Percentiles rank a stretch among this genome's conserved stretches.
Conservation (phyloP, 2,113 vertebrate genomes). For the Eleginops maclovinus region DNA sequence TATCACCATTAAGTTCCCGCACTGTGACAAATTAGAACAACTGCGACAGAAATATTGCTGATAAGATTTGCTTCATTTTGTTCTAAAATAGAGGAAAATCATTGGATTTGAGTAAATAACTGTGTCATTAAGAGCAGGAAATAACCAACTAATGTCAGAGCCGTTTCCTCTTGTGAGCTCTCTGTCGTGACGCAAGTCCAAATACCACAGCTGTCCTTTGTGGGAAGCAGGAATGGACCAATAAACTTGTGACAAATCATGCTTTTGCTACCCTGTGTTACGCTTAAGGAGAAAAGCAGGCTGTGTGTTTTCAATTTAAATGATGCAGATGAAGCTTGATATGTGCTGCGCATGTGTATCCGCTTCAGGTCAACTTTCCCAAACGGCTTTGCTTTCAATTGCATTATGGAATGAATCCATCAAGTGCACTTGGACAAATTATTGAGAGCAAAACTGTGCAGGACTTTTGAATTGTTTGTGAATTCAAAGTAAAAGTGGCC, state of each 20-base stretch:
- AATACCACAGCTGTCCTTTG: slow-evolving; percentile 58
- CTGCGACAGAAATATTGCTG: background rate
- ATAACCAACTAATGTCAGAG: slow-evolving; percentile 49
- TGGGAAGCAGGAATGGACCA: slow-evolving; percentile 2
- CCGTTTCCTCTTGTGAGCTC: slow-evolving; percentile 33
- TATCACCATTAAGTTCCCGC: slow-evolving; percentile 4
- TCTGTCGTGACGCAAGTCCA: slow-evolving; percentile 60
- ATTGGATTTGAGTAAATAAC: slow-evolving; percentile 27
- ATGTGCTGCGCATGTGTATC: slow-evolving; percentile 25
- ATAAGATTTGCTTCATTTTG: background rate
- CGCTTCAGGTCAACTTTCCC: slow-evolving; percentile 48
- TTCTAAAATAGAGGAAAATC: background rate
- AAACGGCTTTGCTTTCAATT: slow-evolving; percentile 47
- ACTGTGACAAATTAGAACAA: slow-evolving; percentile 30
- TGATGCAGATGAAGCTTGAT: slow-evolving; percentile 49
- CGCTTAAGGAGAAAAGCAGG: slow-evolving; percentile 8
- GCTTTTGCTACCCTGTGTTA: slow-evolving; percentile 11
- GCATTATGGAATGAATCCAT: slow-evolving; percentile 51
- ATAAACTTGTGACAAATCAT: slow-evolving; percentile 21
- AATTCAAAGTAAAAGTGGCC: background rate
- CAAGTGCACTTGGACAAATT: slow-evolving; percentile 42
- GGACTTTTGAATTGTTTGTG: background rate
- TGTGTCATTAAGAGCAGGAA: slow-evolving; percentile 34
- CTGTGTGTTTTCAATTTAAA: slow-evolving; percentile 50
- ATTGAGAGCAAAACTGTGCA: slow-evolving; percentile 27